Base-by-base conservation (phyloP, 2,797 vertebrate species). In the Pogoniulus pusillus region DNA sequence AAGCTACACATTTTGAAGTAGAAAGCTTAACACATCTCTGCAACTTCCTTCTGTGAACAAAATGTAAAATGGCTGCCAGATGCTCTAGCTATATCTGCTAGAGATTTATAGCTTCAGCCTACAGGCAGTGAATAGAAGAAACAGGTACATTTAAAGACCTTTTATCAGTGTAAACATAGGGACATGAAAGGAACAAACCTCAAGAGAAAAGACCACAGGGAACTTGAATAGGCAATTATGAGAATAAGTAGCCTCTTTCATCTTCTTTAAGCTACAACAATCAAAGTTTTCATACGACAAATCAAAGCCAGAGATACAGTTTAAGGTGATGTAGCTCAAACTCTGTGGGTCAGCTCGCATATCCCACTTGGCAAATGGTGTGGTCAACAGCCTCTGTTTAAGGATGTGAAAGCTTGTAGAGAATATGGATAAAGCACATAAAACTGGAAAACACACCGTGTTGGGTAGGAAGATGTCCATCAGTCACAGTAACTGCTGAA, bases 51-150 rank as follows among this genome's bases (percentile, higher is more conserved):
- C 78, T 86, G 34, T 45, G 57, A 86, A 82, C 24, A 16, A 49
- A 73, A 79, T 41, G 10, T 74, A 93, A 91, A 90, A 95, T 93
- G 81, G 68, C 54, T 93, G 74, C 85, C 68, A 91, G 71, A 70
- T 80, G 23, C 54, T 86, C 39, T 63, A 76, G 76, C 66, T 85
- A 43, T 15, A 68, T 74, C 30, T 80, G 24, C 76, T 87, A 82
- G 77, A 86, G 71, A 89, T 87, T 87, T 92, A 72, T 69, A n/a
- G 57, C 57, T 84, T 91, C 80, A 86, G 57, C 57, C 64, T 75
- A 66, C 57, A 68, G 49, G 58, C 71, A 84, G 30, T 41, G 54
- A 77, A 68, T 66, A 79, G 35, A 71, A 79, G 62, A 91, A 90
- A 65, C 58, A 80, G 51, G 23, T 90, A 71, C 65, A 74, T 65